Base-by-base conservation (phyloP, 2,797 vertebrate genomes). In the Toxotes lorentzi region DNA sequence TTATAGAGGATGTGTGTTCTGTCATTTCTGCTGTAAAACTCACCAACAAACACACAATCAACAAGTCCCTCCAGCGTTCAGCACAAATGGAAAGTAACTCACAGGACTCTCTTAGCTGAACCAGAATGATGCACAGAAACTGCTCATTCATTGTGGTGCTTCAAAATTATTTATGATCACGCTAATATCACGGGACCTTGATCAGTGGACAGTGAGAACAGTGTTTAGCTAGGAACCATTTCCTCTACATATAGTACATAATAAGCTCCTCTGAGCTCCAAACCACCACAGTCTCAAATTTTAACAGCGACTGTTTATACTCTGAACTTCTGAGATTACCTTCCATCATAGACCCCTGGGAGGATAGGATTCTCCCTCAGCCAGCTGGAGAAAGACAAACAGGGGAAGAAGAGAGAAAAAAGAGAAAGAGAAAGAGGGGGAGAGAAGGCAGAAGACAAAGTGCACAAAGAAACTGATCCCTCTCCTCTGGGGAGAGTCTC, bases 301-400 rank as follows among this genome's bases (percentile, higher is more conserved):
- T 84, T 80, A 88, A 84, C 83, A 86, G 69, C 6, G 16, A 76
- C 73, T 84, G 74, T 89, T 88, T 81, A 73, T 79, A 70, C 62
- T 73, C 70, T 82, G 77, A 84, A 85, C 83, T 69, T 69, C 84
- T 76, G 77, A 81, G 71, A 78, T 83, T 85, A 82, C 64, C 73
- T 81, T 73, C 76, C 32, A 81, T 81, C 84, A 70, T 13, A 64
- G 60, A 35, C 80, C 67, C 76, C 51, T 61, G 79, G 81, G 88
- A 89, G 67, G 79, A 77, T 80, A 56, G 70, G 61, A 80, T 84
- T 91, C 78, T 85, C 72, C 71, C 58, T 76, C 79, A 68, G 79
- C 71, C 54, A 63, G 78, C 57, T 51, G 47, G 74, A 66, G 76
- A 79, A 70, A 79, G 32, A 73, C 57, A 66, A 57, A 66, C 7